These are phyloP conservation scores for Chaetodon auriga DNA, from an alignment of 2,113 vertebrate genomes.

Conservation along the genomic window DNA sequence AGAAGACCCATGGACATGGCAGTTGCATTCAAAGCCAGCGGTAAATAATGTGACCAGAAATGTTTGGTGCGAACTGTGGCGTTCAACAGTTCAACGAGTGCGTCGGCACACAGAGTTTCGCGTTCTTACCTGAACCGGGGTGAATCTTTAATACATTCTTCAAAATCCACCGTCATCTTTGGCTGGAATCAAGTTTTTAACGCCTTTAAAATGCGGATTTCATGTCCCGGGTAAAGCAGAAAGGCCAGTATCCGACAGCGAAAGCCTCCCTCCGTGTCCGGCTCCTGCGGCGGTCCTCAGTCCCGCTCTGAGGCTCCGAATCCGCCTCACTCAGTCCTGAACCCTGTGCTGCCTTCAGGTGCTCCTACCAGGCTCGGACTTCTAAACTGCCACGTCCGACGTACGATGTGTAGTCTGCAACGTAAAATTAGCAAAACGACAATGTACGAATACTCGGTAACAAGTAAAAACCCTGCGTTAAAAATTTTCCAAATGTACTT, in stretches of 20 bases:
- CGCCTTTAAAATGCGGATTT: constrained; percentile 69
- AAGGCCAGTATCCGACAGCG: constrained; percentile 58
- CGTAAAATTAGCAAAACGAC: not conserved
- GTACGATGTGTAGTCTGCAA: too few relatives aligned
- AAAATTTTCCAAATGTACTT: too few relatives aligned
- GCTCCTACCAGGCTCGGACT: not conserved
- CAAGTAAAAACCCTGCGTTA: not conserved
- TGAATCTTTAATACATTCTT: constrained; percentile 87
- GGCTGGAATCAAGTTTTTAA: constrained; percentile 31
- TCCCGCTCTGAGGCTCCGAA: constrained; percentile 37
- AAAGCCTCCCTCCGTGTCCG: not conserved
- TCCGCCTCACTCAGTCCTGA: constrained; percentile 10
- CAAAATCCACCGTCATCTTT: constrained; percentile 89
- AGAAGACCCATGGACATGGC: not conserved
- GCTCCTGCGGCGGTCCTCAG: constrained; percentile 9
- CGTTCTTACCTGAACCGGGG: constrained; percentile 84
- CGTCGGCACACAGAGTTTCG: not conserved
- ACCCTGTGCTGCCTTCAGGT: constrained; percentile 25
- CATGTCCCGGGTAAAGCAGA: constrained; percentile 72
- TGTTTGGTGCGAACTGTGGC: not conserved
- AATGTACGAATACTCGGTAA: not conserved
- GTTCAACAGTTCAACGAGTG: constrained; percentile 55
- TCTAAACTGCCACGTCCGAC: accelerated
- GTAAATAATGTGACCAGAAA: not conserved
- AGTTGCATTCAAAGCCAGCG: not conserved